phyloP scores from a whole-genome alignment of 2,113 vertebrate genomes.

The Bubalus kerabau region DNA sequence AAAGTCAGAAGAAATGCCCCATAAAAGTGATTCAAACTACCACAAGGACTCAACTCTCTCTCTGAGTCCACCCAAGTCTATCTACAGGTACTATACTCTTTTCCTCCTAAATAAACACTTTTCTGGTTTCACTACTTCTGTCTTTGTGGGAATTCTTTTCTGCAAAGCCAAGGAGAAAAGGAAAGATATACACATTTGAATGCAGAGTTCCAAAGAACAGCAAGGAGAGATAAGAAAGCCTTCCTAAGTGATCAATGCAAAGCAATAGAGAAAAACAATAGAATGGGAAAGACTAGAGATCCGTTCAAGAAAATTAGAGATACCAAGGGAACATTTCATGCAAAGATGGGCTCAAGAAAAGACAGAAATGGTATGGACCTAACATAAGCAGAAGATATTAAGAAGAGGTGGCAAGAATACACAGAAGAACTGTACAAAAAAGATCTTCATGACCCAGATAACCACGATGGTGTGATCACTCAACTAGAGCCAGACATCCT shows the following conservation, averaged over 20 bases:
- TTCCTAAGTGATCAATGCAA: background rate
- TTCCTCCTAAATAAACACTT: background rate
- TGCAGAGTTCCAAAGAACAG: background rate
- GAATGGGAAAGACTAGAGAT: background rate
- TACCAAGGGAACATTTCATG: background rate
- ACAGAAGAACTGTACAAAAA: background rate
- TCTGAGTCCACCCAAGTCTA: background rate
- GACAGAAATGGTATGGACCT: background rate
- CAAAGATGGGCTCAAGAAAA: background rate
- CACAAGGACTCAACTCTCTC: background rate
- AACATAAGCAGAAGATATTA: background rate
- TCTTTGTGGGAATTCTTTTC: background rate
- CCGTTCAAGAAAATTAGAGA: background rate
- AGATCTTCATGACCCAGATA: background rate
- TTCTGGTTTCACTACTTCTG: background rate
- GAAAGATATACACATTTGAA: background rate
- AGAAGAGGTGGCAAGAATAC: background rate
- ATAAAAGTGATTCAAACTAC: background rate
- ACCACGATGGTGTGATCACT: background rate
- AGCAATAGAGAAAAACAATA: background rate
- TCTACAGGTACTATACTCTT: background rate
- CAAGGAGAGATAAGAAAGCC: background rate
- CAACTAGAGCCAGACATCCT: background rate
- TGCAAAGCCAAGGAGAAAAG: background rate
- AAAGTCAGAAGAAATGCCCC: background rate